Evolutionary conservation across 2,113 vertebrate genomes (phyloP).

Genomic region (Aleadryas rufinucha): DNA sequence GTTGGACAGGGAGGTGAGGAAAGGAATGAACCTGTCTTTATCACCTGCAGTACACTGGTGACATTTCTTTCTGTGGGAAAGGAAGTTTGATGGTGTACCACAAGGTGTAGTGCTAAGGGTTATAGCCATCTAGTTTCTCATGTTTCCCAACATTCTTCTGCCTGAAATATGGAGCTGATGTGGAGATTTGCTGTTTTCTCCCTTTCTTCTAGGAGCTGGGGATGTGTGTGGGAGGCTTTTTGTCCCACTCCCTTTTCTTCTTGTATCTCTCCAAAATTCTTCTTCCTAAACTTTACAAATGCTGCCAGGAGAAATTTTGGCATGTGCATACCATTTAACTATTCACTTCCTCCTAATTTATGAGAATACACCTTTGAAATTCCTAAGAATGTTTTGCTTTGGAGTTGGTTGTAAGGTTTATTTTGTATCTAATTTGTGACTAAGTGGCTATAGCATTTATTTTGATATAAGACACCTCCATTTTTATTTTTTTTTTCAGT

Average conservation of each 20-base stretch:
- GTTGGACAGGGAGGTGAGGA: background rate
- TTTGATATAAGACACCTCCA: background rate
- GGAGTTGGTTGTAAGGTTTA: background rate
- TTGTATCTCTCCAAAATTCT: background rate
- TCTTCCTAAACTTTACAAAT: background rate
- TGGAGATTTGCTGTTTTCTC: background rate
- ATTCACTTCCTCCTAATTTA: background rate
- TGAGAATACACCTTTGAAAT: background rate
- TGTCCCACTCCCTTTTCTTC: background rate
- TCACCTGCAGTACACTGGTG: background rate
- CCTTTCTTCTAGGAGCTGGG: background rate
- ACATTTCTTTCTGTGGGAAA: background rate
- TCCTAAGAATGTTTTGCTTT: background rate
- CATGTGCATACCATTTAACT: background rate
- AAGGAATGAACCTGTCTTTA: background rate
- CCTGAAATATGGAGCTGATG: background rate
- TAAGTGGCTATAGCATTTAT: background rate
- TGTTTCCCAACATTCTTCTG: background rate
- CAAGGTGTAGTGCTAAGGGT: background rate
- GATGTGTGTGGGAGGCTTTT: conserved; percentile 6
- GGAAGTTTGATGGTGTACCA: background rate
- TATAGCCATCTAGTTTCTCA: background rate
- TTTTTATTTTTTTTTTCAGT: background rate
- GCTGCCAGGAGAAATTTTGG: conserved; percentile 30
- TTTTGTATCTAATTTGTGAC: background rate